Percentiles rank a stretch among this genome's conserved stretches.
phyloP scores from a whole-genome alignment of 2,113 vertebrate species.

The Burhinus bistriatus region DNA sequence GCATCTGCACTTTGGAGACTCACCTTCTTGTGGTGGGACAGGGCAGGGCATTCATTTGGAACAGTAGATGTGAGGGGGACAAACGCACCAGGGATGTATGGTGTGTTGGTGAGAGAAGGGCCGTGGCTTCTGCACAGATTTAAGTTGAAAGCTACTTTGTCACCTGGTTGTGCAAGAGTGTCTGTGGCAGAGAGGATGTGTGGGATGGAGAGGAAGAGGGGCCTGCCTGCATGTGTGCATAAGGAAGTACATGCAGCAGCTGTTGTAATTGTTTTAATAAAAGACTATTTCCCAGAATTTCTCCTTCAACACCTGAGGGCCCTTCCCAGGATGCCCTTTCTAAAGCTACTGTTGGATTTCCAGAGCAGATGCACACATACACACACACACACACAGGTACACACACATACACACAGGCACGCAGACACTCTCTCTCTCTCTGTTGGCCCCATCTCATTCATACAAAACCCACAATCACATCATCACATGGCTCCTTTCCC shows the following conservation, averaged over 20 bases:
- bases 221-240: not conserved
- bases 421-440: too few species aligned
- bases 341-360: constrained; percentile 23
- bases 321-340: constrained; percentile 16
- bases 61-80: not conserved
- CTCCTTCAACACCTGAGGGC: not conserved
- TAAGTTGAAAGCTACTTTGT: not conserved
- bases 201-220: not conserved
- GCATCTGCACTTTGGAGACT: not conserved
- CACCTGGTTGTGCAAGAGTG: not conserved
- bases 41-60: not conserved
- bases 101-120: not conserved
- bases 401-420: too few species aligned
- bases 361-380: not conserved
- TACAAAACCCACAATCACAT: not conserved
- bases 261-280: constrained; percentile 20
- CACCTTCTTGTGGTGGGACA: not conserved
- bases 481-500: not conserved
- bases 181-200: not conserved
- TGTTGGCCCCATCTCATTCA: not conserved
- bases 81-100: not conserved
- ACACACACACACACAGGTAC: not conserved
- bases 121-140: not conserved
- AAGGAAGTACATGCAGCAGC: constrained; percentile 1
- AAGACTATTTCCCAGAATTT: constrained; percentile 18